Conservation (phyloP, 2,888 invertebrate species). For the Buathra laborator region DNA sequence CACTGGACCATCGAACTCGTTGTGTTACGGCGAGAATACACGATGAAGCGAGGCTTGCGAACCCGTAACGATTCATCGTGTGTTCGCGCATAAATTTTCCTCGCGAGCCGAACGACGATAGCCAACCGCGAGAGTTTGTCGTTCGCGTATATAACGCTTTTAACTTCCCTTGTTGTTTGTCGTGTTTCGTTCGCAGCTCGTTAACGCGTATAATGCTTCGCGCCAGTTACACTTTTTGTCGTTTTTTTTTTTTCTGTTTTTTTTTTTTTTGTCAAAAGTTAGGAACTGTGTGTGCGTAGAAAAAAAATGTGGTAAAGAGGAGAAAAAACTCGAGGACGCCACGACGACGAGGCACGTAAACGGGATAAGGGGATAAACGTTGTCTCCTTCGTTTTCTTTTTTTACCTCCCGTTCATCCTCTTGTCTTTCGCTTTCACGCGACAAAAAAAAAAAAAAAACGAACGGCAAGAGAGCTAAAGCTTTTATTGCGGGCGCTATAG, state of each 20-base stretch:
- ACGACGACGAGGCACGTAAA: slow-evolving; percentile 65
- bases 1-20: slow-evolving; percentile 15
- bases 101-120: slow-evolving; percentile 41
- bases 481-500: slow-evolving; percentile 45
- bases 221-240: slow-evolving; percentile 33
- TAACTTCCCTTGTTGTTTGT: slow-evolving; percentile 61
- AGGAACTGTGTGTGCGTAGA: slow-evolving; percentile 6
- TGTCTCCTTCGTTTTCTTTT: slow-evolving; percentile 43
- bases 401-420: slow-evolving; percentile 5
- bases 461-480: slow-evolving; percentile 16
- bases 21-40: slow-evolving; percentile 72
- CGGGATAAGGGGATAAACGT: slow-evolving; percentile 70
- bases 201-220: slow-evolving; percentile 64
- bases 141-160: slow-evolving; percentile 6
- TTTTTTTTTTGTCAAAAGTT: slow-evolving; percentile 45
- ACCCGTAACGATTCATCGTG: slow-evolving; percentile 74
- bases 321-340: slow-evolving; percentile 49
- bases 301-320: slow-evolving; percentile 16
- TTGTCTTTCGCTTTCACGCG: slow-evolving; percentile 13
- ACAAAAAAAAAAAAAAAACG: slow-evolving; percentile 39
- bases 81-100: slow-evolving; percentile 77
- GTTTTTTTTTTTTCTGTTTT: slow-evolving; percentile 54
- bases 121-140: slow-evolving; percentile 19
- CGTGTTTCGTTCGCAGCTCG: slow-evolving; percentile 67
- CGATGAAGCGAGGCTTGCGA: slow-evolving; percentile 49